These are phyloP conservation scores for Esox niger DNA, from an alignment of 2,113 vertebrate species.

Conservation along the genomic window DNA sequence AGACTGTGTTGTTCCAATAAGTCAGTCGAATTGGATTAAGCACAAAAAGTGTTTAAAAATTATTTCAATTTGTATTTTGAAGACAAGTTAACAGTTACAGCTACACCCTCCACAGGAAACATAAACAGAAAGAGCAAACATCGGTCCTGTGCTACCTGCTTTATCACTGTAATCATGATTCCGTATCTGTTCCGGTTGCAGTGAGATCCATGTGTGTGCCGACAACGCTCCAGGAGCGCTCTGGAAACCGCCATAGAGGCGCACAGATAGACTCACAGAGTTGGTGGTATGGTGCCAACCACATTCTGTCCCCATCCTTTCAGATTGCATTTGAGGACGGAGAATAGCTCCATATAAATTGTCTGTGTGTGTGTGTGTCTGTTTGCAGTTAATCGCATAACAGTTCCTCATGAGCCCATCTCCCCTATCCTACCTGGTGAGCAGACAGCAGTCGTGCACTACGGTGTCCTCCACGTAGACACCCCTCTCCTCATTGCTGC, in stretches of 20 bases:
- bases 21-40: too few relatives aligned
- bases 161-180: slow-evolving; percentile 58
- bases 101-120: slow-evolving; percentile 16
- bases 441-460: slow-evolving; percentile 87
- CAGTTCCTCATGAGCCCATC: neutral
- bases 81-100: neutral
- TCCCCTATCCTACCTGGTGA: slow-evolving; percentile 77
- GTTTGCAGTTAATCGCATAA: neutral
- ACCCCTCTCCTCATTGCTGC: slow-evolving; percentile 77
- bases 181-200: slow-evolving; percentile 61
- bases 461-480: slow-evolving; percentile 84
- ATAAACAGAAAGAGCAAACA: slow-evolving; percentile 34
- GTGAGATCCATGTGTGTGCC: slow-evolving; percentile 32
- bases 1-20: too few relatives aligned
- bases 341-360: slow-evolving; percentile 54
- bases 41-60: too few relatives aligned
- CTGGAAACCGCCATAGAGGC: slow-evolving; percentile 41
- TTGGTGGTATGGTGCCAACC: slow-evolving; percentile 58
- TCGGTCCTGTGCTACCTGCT: slow-evolving; percentile 17
- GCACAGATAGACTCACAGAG: slow-evolving; percentile 38
- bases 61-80: too few relatives aligned
- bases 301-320: slow-evolving; percentile 60
- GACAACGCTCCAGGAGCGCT: neutral
- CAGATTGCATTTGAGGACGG: slow-evolving; percentile 63
- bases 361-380: slow-evolving; percentile 5